phyloP scores from a whole-genome alignment of 2,888 invertebrate species.

The Stegana nigrithorax region DNA sequence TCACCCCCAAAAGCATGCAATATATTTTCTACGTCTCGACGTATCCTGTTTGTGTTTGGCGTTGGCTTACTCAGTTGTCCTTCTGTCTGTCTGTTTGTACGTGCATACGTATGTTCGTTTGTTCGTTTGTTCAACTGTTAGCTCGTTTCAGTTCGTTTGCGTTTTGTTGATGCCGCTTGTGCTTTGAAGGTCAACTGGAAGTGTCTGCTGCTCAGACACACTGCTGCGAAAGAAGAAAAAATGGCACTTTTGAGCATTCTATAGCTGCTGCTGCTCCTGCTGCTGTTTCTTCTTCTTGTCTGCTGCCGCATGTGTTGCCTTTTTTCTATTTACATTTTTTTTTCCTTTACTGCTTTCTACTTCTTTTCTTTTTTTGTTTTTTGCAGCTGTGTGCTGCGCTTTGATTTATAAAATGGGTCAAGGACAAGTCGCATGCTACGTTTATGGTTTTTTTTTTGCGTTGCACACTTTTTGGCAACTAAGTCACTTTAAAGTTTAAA shows the following conservation, averaged over 20 bases:
- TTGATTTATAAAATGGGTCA: constrained; percentile 13
- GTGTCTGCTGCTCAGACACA: constrained; percentile 11
- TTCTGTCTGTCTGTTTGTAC: neutral
- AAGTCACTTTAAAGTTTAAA: neutral
- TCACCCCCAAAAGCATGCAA: constrained; percentile 52
- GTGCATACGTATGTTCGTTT: no score
- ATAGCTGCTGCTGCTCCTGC: no score
- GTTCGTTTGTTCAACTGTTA: no score
- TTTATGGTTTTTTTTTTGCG: neutral
- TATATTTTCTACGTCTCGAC: constrained; percentile 47
- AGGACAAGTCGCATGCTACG: constrained; percentile 3
- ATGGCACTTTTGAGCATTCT: constrained; percentile 15
- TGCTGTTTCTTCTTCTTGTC: no score
- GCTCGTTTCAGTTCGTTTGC: neutral
- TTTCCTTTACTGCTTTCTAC: no score
- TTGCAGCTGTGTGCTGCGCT: neutral
- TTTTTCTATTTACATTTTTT: no score
- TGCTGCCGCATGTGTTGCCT: no score
- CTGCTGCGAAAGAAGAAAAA: constrained; percentile 9
- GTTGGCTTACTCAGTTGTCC: neutral
- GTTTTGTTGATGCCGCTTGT: neutral
- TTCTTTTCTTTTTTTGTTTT: no score
- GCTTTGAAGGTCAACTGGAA: constrained; percentile 18
- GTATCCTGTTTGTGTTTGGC: neutral
- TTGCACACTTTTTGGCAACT: neutral